Conservation (phyloP, 2,888 invertebrate species). For the Brachylomia viminalis region DNA sequence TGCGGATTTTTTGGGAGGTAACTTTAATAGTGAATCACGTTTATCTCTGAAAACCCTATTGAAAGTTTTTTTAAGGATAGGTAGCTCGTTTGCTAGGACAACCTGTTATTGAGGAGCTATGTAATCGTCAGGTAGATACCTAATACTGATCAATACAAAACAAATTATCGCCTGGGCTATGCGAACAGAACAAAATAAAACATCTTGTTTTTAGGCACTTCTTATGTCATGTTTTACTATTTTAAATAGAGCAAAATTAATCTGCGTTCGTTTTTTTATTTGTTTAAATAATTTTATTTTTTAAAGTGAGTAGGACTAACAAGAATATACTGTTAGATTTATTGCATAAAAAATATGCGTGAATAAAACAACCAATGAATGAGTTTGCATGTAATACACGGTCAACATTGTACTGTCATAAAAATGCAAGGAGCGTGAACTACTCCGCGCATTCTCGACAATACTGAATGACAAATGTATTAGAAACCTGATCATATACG, state of each 20-base stretch:
- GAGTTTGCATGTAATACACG: constrained; percentile 45
- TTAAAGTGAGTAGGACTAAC: not conserved
- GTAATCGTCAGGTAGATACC: not conserved
- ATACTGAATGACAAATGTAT: constrained; percentile 54
- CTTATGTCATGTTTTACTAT: not conserved
- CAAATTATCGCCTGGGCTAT: not conserved
- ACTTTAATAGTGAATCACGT: accelerated
- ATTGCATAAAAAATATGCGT: not conserved
- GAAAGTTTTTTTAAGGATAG: not conserved
- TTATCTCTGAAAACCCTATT: not conserved
- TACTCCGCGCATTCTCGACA: constrained; percentile 33
- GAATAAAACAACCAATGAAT: constrained; percentile 40
- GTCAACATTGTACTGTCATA: constrained; percentile 44
- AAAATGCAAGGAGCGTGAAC: constrained; percentile 52
- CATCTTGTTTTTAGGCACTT: not conserved
- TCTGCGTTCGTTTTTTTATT: not conserved
- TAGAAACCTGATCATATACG: constrained; percentile 47
- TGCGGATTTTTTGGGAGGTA: not conserved
- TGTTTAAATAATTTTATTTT: not conserved
- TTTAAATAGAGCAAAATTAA: not conserved
- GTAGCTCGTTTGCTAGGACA: not conserved
- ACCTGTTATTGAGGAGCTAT: not conserved
- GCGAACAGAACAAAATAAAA: not conserved
- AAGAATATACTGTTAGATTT: not conserved
- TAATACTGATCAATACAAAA: not conserved